Base-by-base conservation (phyloP, 2,888 invertebrate species). In the Pomacea canaliculata region DNA sequence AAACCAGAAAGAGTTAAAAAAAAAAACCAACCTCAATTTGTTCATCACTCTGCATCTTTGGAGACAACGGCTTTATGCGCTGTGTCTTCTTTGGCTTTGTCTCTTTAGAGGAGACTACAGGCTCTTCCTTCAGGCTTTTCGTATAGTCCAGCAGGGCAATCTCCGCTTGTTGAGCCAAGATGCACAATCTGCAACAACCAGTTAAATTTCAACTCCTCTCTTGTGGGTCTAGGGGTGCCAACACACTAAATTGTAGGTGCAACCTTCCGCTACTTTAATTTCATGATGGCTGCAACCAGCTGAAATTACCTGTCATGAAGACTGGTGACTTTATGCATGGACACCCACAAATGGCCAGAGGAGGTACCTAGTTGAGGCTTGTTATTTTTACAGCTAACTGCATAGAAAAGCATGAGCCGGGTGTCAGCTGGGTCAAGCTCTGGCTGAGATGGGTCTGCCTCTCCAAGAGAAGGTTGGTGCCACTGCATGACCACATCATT, bases 401-500 rank as follows among this genome's bases (percentile, higher is more conserved):
- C 83, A 80, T 84, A 88, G 78, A 88, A 78, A 59, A 89, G 79
- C 46, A 87, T 78, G 37, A 88, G 80, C 48, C 83, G 76, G 48
- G 79, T 78, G 63, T 85, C 85, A 12, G 85, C 73, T 37, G 82
- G 82, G 59, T 77, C 76, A n/a, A 83, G 80, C 65, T 86, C 86
- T 5, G 85, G 83, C 69, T 78, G 68, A 48, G 76, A 23, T 10
- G 84, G 84, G 71, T 86, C 86, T 7, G 79, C 82, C 71, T 83
- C 86, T 73, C 85, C 87, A 23, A 88, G 79, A 13, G 85, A 82
- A 16, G 88, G 86, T 72, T 86, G 85, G 78, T 88, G 88, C 87
- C 89, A 90, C 83, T 89, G 89, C 27, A 89, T 71, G 16, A 83
- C 83, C 46, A 90, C 80, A 80, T 90, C 89, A 68, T 77, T 83